Conservation (phyloP, 2,797 vertebrate species). For the Helostoma temminkii region DNA sequence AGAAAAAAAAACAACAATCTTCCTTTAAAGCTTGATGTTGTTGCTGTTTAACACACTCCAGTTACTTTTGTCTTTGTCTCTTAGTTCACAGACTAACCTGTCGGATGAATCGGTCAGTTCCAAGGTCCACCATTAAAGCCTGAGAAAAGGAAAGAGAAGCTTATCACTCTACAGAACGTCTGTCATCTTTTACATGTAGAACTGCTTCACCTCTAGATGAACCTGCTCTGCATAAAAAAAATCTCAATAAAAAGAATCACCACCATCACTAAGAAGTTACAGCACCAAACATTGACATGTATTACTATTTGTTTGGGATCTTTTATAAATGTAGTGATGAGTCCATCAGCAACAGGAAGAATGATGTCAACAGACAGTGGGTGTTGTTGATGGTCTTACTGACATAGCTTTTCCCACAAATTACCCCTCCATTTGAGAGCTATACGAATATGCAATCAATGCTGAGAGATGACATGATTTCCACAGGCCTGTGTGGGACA, state of each 20-base stretch:
- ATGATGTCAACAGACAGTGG: constrained; percentile 31
- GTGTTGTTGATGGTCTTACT: constrained; percentile 34
- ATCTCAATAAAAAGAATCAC: constrained; percentile 3
- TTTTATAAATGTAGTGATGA: constrained; percentile 11
- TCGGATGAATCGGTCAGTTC: constrained; percentile 96
- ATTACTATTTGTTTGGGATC: neutral
- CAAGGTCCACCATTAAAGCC: constrained; percentile 98
- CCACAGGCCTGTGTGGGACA: neutral
- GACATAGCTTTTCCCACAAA: constrained; percentile 9
- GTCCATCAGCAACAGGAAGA: constrained; percentile 32
- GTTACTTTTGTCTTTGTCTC: neutral
- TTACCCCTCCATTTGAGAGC: constrained; percentile 1
- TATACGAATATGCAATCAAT: neutral
- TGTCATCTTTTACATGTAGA: neutral
- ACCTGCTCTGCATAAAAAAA: neutral
- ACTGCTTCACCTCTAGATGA: neutral
- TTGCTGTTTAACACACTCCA: neutral
- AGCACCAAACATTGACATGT: neutral
- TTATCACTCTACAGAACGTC: constrained; percentile 10
- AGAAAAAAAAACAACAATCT: constrained; percentile 4
- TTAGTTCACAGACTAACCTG: constrained; percentile 86
- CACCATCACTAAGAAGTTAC: neutral
- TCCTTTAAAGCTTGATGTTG: neutral
- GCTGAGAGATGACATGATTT: neutral
- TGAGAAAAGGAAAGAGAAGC: constrained; percentile 67